Evolutionary conservation across 2,797 vertebrate species (phyloP).

Genomic region (Enteromius unitaeniatus): DNA sequence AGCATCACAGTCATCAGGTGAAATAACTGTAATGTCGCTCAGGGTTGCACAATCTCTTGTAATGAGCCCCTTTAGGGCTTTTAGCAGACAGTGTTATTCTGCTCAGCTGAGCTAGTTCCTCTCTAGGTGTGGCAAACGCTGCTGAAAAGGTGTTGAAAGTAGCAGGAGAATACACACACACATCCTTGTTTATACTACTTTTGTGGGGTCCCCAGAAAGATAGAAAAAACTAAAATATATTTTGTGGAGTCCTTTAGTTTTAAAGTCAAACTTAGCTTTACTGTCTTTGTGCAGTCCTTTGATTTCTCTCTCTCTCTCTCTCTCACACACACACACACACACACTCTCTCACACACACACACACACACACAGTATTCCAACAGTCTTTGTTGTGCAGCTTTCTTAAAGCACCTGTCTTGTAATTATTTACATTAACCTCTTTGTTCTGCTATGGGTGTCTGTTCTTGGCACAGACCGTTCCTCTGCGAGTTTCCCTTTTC

Average conservation of each 20-base stretch:
- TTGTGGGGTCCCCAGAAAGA: no score
- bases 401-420: neutral
- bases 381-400: neutral
- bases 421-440: neutral
- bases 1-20: neutral
- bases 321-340: neutral
- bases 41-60: neutral
- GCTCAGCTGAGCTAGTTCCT: neutral
- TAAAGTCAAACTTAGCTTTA: no score
- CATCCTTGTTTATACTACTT: neutral
- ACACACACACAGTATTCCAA: neutral
- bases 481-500: neutral
- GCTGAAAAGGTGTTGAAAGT: constrained; percentile 16
- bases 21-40: neutral
- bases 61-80: constrained; percentile 12
- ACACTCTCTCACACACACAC: neutral
- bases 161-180: neutral
- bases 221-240: no score
- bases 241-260: no score
- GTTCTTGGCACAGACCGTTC: neutral
- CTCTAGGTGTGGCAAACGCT: neutral
- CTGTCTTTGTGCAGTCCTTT: no score
- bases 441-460: neutral
- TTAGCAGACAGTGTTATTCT: neutral
- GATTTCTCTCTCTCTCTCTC: no score